Evolutionary conservation across 2,797 vertebrate species (phyloP).

Genomic region (Schizothorax lantsangensis): DNA sequence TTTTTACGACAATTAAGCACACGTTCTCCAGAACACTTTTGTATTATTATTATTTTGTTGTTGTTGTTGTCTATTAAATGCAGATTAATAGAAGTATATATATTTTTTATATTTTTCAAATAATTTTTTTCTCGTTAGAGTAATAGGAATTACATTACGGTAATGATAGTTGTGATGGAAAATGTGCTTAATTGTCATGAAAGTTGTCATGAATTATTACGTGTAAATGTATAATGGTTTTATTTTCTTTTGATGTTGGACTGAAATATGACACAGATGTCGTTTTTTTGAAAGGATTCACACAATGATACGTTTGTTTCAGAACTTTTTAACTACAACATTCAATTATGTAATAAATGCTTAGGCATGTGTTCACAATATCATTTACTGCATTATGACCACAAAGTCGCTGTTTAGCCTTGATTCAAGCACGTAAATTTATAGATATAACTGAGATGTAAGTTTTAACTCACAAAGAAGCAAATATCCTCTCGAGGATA

Average conservation of each 20-base stretch:
- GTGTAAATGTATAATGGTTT: neutral
- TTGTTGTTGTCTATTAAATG: neutral
- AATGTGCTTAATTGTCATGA: neutral
- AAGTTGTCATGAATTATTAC: neutral
- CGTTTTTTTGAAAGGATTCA: neutral
- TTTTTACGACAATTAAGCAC: neutral
- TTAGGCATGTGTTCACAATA: neutral
- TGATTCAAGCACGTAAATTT: conserved; percentile 8
- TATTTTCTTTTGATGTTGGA: neutral
- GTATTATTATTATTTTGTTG: neutral
- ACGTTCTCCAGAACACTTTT: neutral
- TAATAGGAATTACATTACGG: neutral
- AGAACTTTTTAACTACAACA: neutral
- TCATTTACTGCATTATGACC: conserved; percentile 2
- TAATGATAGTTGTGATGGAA: neutral
- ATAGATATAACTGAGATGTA: neutral
- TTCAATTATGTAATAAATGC: conserved; percentile 4
- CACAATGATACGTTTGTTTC: neutral
- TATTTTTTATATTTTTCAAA: neutral
- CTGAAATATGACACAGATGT: neutral
- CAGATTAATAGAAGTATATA: neutral
- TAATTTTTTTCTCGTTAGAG: neutral
- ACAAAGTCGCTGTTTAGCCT: neutral
- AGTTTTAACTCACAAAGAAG: neutral
- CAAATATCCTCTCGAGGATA: neutral